phyloP scores from a whole-genome alignment of 2,888 invertebrate genomes.

The Pristionchus fissidentatus region DNA sequence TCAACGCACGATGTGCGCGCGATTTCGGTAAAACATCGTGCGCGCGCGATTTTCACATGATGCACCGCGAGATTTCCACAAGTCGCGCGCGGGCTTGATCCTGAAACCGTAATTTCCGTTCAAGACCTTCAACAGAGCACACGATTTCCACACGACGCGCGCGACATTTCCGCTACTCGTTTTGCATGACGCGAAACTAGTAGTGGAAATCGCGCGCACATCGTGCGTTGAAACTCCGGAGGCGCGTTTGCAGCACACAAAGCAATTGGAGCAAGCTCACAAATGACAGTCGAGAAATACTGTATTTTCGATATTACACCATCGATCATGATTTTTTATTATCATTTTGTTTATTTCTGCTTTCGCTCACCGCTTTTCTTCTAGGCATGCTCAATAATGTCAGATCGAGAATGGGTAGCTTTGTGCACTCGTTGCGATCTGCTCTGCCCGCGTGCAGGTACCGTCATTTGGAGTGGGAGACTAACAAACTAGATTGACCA shows the following conservation, averaged over 20 bases:
- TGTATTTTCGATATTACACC: not conserved
- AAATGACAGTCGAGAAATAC: not conserved
- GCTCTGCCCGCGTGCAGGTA: constrained; percentile 28
- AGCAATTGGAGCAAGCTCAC: not conserved
- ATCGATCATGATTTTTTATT: constrained; percentile 7
- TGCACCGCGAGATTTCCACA: too few species aligned
- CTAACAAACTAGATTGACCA: constrained; percentile 26
- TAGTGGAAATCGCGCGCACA: too few species aligned
- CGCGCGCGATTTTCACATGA: too few species aligned
- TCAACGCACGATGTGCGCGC: too few species aligned
- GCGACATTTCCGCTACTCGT: too few species aligned
- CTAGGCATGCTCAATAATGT: constrained; percentile 28
- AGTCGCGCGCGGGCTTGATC: too few species aligned
- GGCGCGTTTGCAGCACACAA: not conserved
- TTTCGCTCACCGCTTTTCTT: not conserved
- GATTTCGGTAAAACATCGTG: too few species aligned
- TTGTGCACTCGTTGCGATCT: constrained; percentile 27
- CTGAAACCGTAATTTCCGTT: too few species aligned
- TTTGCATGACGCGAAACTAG: too few species aligned
- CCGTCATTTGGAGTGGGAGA: not conserved
- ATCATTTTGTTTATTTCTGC: not conserved
- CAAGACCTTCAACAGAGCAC: too few species aligned
- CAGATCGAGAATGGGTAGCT: constrained; percentile 38
- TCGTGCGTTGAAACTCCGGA: too few species aligned
- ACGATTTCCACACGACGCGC: too few species aligned